A percentile compares a stretch with the other conserved stretches of the same genome.
phyloP scores from a whole-genome alignment of 2,888 invertebrate species.

The Diplazon laetatorius region DNA sequence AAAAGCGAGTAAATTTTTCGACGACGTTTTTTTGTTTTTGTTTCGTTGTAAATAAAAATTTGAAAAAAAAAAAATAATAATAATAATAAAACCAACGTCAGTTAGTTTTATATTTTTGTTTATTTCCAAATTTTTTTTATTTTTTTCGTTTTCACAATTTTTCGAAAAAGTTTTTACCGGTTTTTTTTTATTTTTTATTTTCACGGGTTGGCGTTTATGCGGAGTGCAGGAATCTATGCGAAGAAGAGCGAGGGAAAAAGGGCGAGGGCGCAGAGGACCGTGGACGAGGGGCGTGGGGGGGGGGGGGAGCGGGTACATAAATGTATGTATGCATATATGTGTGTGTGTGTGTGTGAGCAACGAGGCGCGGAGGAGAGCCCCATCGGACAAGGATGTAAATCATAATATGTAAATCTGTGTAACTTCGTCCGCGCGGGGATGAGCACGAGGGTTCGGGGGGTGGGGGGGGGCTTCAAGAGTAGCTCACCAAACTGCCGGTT shows the following conservation, averaged over 20 bases:
- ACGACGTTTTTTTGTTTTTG: too few species aligned
- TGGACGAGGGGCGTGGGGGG: conserved; percentile 35
- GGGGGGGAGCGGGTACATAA: conserved; percentile 22
- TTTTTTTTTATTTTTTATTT: neutral
- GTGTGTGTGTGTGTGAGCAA: too few species aligned
- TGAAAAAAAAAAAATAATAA: too few species aligned
- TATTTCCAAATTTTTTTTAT: neutral
- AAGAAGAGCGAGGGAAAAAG: conserved; percentile 30
- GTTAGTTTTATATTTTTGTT: too few species aligned
- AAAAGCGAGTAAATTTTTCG: conserved; percentile 35
- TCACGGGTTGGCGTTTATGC: conserved; percentile 20
- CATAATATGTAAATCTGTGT: conserved; percentile 81
- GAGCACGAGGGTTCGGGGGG: too few species aligned
- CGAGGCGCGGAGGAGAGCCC: conserved; percentile 46
- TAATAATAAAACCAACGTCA: too few species aligned
- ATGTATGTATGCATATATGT: too few species aligned
- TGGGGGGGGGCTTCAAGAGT: conserved; percentile 22
- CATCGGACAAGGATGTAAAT: conserved; percentile 81
- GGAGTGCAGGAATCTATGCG: conserved; percentile 35
- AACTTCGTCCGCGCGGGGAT: conserved; percentile 79
- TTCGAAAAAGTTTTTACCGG: too few species aligned
- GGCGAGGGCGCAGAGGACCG: conserved; percentile 35
- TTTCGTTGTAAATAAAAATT: too few species aligned
- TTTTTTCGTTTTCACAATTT: too few species aligned
- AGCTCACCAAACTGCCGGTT: conserved; percentile 43